These are phyloP conservation scores for Dendrolimus kikuchii DNA, from an alignment of 1,140 invertebrate genomes.

Conservation along the genomic window DNA sequence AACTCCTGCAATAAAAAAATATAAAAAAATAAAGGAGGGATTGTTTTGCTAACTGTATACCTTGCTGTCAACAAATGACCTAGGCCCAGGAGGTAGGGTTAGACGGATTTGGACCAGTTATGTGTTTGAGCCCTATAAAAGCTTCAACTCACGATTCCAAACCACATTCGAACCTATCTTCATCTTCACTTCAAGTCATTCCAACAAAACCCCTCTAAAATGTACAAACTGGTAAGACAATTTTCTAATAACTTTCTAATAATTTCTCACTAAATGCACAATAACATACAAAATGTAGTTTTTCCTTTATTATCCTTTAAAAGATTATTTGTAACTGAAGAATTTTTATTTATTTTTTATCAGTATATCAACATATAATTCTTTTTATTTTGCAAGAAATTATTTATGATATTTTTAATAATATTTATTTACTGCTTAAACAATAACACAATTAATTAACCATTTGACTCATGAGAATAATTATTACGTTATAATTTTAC, in stretches of 20 bases:
- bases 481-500: no score
- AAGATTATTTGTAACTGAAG: no score
- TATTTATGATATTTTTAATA: no score
- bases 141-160: constrained; percentile 25
- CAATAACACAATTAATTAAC: no score
- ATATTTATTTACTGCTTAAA: no score
- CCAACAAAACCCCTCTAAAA: constrained; percentile 35
- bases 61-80: constrained; percentile 35
- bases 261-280: background rate
- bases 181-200: constrained; percentile 27
- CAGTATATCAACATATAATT: no score
- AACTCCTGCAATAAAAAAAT: no score
- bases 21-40: no score
- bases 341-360: background rate
- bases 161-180: constrained; percentile 50
- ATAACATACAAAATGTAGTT: background rate
- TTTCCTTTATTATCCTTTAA: background rate
- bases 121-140: constrained; percentile 58
- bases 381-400: no score
- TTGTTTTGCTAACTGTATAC: constrained; percentile 19
- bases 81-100: constrained; percentile 56
- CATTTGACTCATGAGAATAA: no score
- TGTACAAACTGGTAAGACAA: constrained; percentile 65
- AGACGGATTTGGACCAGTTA: constrained; percentile 50
- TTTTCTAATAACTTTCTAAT: background rate